Evolutionary conservation across 2,888 invertebrate species (phyloP).

Genomic region (Nysson spinosus): DNA sequence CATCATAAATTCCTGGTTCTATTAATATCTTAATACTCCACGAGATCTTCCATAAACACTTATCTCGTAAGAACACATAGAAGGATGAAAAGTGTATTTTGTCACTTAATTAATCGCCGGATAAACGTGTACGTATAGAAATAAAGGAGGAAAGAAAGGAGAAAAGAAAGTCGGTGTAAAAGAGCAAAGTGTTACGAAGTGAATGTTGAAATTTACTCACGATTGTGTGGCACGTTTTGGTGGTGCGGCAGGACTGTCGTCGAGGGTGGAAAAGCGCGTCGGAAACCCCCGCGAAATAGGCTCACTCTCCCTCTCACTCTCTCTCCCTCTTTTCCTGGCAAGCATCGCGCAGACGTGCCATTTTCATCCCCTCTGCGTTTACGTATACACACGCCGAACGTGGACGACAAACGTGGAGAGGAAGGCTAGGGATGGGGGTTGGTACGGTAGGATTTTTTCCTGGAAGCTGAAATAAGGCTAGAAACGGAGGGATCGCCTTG

Average conservation of each 20-base stretch:
- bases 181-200: conserved; percentile 10
- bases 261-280: conserved; percentile 67
- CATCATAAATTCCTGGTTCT: too few relatives aligned
- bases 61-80: background rate
- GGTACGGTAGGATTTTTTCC: too few relatives aligned
- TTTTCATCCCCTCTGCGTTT: conserved; percentile 43
- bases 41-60: conserved; percentile 29
- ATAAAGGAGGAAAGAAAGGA: background rate
- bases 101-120: too few relatives aligned
- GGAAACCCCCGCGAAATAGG: conserved; percentile 67
- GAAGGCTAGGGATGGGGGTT: conserved; percentile 17
- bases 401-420: conserved; percentile 16
- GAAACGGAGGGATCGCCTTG: conserved; percentile 41
- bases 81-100: too few relatives aligned
- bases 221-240: conserved; percentile 75
- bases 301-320: too few relatives aligned
- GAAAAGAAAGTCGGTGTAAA: background rate
- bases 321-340: conserved; percentile 43
- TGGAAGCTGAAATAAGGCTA: conserved; percentile 20
- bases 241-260: conserved; percentile 76
- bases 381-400: conserved; percentile 44
- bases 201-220: conserved; percentile 70
- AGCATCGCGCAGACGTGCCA: conserved; percentile 64
- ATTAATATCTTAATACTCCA: conserved; percentile 23
- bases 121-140: background rate